Percentiles rank a stretch among this genome's conserved stretches.
Conservation (phyloP, 1,140 invertebrate species). For the Drosophila kohkoa region DNA sequence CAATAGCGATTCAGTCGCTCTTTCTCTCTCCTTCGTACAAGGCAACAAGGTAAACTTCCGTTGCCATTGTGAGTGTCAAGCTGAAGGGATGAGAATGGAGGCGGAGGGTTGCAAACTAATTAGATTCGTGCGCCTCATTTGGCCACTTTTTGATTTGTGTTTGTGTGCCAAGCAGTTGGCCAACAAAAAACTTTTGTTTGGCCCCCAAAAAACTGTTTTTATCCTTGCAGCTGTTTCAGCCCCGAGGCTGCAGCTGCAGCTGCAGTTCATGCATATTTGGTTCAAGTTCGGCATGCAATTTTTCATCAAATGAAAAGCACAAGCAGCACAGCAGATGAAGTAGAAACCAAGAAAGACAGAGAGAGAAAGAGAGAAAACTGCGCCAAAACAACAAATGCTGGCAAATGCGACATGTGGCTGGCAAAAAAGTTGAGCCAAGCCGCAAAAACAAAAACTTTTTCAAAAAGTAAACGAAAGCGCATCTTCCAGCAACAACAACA, state of each 20-base stretch:
- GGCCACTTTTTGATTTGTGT: slow-evolving; percentile 74
- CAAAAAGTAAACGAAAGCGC: slow-evolving; percentile 50
- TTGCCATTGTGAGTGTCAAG: slow-evolving; percentile 48
- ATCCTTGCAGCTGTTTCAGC: slow-evolving; percentile 48
- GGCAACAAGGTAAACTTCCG: slow-evolving; percentile 65
- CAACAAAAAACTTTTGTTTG: slow-evolving; percentile 35
- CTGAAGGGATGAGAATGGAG: not conserved
- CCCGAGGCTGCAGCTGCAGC: not conserved
- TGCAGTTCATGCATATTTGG: slow-evolving; percentile 64
- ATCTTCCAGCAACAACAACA: slow-evolving; percentile 42
- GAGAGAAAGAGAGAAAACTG: slow-evolving; percentile 50
- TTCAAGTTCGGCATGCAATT: slow-evolving; percentile 72
- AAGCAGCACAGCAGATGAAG: slow-evolving; percentile 7
- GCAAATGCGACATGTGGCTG: slow-evolving; percentile 79
- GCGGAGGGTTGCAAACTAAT: slow-evolving; percentile 70
- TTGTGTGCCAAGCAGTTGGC: slow-evolving; percentile 32
- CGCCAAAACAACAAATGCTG: slow-evolving; percentile 71
- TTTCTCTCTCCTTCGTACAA: not conserved
- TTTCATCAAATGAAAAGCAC: slow-evolving; percentile 67
- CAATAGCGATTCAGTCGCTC: slow-evolving; percentile 37
- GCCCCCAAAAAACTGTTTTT: slow-evolving; percentile 39
- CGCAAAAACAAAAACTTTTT: slow-evolving; percentile 77
- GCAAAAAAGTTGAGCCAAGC: slow-evolving; percentile 69
- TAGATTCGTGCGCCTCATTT: slow-evolving; percentile 78
- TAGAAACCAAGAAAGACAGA: slow-evolving; percentile 30